phyloP scores from a whole-genome alignment of 2,888 invertebrate genomes.

The Leptothorax acervorum region DNA sequence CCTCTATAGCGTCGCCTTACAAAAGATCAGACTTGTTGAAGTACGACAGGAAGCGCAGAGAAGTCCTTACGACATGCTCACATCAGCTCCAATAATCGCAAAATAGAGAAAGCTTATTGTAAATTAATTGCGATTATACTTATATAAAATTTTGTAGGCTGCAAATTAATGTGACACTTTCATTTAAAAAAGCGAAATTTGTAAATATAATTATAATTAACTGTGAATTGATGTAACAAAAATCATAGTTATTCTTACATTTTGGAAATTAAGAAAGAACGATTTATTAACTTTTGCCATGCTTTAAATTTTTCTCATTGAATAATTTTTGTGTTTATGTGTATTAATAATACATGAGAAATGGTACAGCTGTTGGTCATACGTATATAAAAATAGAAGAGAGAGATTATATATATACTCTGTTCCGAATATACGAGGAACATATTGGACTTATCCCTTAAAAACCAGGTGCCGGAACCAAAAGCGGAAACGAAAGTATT shows the following conservation, averaged over 20 bases:
- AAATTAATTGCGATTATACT: not conserved
- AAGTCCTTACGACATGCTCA: not conserved
- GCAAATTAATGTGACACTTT: not conserved
- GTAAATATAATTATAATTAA: not conserved
- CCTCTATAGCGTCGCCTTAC: constrained; percentile 50
- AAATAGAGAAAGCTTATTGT: not conserved
- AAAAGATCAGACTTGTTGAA: constrained; percentile 32
- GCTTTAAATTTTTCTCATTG: not conserved
- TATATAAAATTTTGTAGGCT: not conserved
- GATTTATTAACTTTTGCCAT: not conserved
- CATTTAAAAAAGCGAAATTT: not conserved
- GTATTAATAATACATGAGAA: not conserved
- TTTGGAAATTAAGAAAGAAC: not conserved
- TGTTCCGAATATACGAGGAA: not conserved
- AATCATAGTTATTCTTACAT: not conserved
- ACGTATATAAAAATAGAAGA: not conserved
- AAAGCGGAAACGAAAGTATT: constrained; percentile 61
- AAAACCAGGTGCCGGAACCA: constrained; percentile 20
- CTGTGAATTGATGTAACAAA: not conserved
- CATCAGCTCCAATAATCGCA: not conserved
- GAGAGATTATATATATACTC: not conserved
- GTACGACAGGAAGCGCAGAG: constrained; percentile 33
- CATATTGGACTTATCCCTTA: constrained; percentile 14
- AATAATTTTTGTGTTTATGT: not conserved
- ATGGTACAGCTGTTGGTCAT: not conserved